Conservation (phyloP, 2,888 invertebrate species). For the Sycophila texana region DNA sequence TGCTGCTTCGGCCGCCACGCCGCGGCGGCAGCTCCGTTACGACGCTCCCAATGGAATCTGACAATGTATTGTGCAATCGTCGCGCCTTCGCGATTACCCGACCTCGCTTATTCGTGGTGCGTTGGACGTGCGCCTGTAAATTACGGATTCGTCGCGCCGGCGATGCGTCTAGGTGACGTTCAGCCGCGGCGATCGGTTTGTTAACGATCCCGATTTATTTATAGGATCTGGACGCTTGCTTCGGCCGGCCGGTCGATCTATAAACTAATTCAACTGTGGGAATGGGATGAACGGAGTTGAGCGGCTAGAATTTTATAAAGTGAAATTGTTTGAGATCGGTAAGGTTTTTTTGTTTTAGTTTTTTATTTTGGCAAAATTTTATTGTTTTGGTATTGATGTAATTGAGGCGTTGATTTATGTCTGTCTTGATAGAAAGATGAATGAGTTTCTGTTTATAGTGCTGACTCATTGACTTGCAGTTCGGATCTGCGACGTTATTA, state of each 20-base stretch:
- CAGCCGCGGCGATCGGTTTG: not conserved
- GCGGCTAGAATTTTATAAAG: not conserved
- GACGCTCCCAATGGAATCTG: slow-evolving; percentile 59
- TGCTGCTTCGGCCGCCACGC: slow-evolving; percentile 53
- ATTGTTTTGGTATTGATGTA: too few relatives aligned
- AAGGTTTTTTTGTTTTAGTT: too few relatives aligned
- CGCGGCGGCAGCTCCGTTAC: slow-evolving; percentile 37
- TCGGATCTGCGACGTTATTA: not conserved
- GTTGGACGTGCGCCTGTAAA: not conserved
- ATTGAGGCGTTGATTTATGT: too few relatives aligned
- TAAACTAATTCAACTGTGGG: too few relatives aligned
- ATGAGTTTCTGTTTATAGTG: slow-evolving; percentile 10
- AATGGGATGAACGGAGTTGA: too few relatives aligned
- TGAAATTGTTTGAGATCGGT: too few relatives aligned
- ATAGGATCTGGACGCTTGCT: not conserved
- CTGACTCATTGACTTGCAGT: slow-evolving; percentile 25
- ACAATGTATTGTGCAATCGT: slow-evolving; percentile 64
- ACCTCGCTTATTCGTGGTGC: slow-evolving; percentile 19
- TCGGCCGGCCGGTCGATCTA: too few relatives aligned
- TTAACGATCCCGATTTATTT: slow-evolving; percentile 9
- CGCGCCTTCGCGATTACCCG: slow-evolving; percentile 9
- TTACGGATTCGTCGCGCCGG: not conserved
- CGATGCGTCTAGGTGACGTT: too few relatives aligned
- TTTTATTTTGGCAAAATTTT: too few relatives aligned
- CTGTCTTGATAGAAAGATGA: not conserved